Evolutionary conservation across 2,797 vertebrate genomes (phyloP), one percentile per base, ranked within the genome.

Genomic region (Geotria australis): DNA sequence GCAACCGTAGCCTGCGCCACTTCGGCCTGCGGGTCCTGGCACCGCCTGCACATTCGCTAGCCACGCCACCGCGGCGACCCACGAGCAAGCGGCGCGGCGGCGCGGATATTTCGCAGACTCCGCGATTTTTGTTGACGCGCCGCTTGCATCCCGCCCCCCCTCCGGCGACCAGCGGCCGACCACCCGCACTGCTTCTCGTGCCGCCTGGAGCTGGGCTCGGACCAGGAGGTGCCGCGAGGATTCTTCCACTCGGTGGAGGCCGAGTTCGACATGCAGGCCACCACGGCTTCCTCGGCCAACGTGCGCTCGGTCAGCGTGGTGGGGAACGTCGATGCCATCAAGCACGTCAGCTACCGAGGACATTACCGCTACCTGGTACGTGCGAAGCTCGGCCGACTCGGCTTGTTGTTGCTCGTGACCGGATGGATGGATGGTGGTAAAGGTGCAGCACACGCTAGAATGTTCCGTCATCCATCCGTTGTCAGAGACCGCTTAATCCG

Each of bases 101-200:
- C 24, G 24, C 24, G 24, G 24, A 38, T 24, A 38, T 38, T 38
- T n/a, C 24, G 5, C 24, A 38, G 24, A 38, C 5, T 24, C 24
- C 38, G 24, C 2, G 24, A 38, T 38, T n/a, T n/a, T n/a, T 38
- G 24, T 38, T 38, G 24, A 38, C 5, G 24, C 24, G 24, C 38
- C 24, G 3, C 24, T 38, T 24, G 24, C 24, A n/a, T 38, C 38
- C 38, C 38, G 24, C 24, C 24, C n/a, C n/a, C n/a, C n/a, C n/a
- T n/a, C n/a, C 24, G 24, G 24, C 24, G 24, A 55, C 57, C 72
- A 96, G 89, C 78, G 59, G 71, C 76, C 60, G 79, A 86, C 68
- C 83, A 93, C 61, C 85, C 82, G 10, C 88, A 95, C 62, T 89
- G 82, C 58, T 74, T 95, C 62, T 84, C 80, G 58, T 98, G 84